phyloP scores from a whole-genome alignment of 2,113 vertebrate species.

The Bos taurus region DNA sequence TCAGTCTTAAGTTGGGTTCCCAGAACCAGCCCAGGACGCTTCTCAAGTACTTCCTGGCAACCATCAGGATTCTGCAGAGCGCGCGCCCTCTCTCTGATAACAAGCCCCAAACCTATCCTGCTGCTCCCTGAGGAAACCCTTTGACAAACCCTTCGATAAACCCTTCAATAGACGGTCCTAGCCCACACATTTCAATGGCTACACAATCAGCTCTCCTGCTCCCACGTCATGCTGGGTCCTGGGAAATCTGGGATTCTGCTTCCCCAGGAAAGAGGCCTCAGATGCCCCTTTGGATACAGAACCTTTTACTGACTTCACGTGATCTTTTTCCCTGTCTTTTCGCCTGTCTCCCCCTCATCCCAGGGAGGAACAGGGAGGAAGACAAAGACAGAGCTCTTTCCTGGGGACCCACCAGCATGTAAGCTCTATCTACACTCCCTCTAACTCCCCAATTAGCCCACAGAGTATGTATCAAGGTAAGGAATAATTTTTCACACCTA shows the following conservation, averaged over 20 bases:
- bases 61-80: neutral
- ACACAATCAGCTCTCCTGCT: neutral
- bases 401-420: neutral
- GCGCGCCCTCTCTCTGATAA: fast-evolving
- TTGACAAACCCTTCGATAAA: fast-evolving
- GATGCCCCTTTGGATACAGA: neutral
- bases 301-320: neutral
- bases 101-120: neutral
- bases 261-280: neutral
- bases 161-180: neutral
- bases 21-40: neutral
- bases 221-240: neutral
- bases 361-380: neutral
- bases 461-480: neutral
- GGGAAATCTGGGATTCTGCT: neutral
- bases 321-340: neutral
- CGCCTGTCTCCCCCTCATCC: neutral
- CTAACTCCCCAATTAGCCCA: neutral
- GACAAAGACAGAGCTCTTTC: neutral
- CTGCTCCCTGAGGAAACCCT: neutral
- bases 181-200: neutral
- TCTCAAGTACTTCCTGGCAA: neutral
- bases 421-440: neutral
- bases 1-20: neutral
- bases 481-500: neutral